Evolutionary conservation across 2,888 invertebrate species (phyloP), one percentile per base, ranked within the genome.

Genomic region (Dicranocentrus wangi): DNA sequence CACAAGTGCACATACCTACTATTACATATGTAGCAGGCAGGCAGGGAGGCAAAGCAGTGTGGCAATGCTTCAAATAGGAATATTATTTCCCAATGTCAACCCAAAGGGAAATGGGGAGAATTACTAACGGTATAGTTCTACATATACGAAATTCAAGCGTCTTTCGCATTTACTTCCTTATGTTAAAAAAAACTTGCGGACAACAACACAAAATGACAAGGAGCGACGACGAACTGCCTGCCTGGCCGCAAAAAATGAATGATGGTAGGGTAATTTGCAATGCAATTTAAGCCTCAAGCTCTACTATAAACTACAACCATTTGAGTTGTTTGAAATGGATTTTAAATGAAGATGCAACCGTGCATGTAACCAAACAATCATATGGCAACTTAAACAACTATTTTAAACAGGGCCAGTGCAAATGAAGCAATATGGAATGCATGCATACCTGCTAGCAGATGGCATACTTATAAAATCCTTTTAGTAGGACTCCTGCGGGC

Each of bases 341-440:
- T 10, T n/a, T 47, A 10, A 7, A n/a, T n/a, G 15, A 47, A 47
- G 13, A 47, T n/a, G 47, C 13, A n/a, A n/a, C n/a, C 13, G 47
- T n/a, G 13, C n/a, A n/a, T 47, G 47, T 15, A 47, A 47, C 47
- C 47, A 47, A 47, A 47, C 47, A 47, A 47, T 47, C 5, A 47
- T 10, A 47, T n/a, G 47, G 47, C 15, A 10, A 15, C 47, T 47
- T 39, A 47, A 32, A 32, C 32, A 32, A 32, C 5, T 32, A 47
- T 10, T 5, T 47, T 47, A 15, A 47, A 47, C 47, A 47, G 10
- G 47, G n/a, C 10, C 5, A 10, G 7, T 47, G 47, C 47, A 47
- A 10, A 15, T n/a, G 47, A 10, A 47, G 13, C 47, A 47, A n/a
- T n/a, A n/a, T 10, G 15, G 15, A 47, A n/a, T 3, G 2, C n/a